Percentiles rank a stretch among this genome's conserved stretches.
phyloP scores from a whole-genome alignment of 2,888 invertebrate genomes.

The Hyppa rectilinea region DNA sequence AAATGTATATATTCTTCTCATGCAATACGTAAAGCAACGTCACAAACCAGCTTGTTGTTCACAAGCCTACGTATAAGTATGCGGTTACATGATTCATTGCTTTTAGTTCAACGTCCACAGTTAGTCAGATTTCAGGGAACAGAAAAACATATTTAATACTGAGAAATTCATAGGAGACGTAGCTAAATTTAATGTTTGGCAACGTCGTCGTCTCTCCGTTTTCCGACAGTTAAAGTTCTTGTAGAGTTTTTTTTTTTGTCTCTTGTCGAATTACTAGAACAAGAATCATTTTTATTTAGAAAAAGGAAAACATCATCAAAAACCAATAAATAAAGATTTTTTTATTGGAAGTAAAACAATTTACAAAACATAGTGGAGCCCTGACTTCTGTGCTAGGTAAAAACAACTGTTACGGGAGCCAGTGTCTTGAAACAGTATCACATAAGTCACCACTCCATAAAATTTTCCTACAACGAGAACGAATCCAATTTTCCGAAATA shows the following conservation, averaged over 20 bases:
- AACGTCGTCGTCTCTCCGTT: not conserved
- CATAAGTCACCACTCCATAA: conserved; percentile 28
- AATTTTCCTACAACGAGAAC: conserved; percentile 29
- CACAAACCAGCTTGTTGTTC: not conserved
- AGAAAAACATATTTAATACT: not conserved
- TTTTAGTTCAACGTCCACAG: conserved; percentile 4
- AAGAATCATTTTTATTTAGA: not conserved
- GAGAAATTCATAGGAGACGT: conserved; percentile 3
- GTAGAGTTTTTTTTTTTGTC: not conserved
- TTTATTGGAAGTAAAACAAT: no score
- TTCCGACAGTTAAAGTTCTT: not conserved
- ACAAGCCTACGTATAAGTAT: not conserved
- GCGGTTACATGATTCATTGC: conserved; percentile 35
- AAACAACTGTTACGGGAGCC: no score
- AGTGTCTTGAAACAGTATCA: no score
- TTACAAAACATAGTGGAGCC: no score
- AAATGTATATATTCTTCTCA: not conserved
- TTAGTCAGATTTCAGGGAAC: conserved; percentile 27
- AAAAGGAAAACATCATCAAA: conserved; percentile 28
- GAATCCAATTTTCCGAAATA: conserved; percentile 53
- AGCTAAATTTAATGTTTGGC: conserved; percentile 17
- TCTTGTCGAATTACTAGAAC: not conserved
- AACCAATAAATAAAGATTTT: no score
- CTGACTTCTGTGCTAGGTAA: no score
- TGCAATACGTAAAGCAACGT: not conserved